Base-by-base conservation (phyloP, 2,888 invertebrate species). In the Mythimna impura region DNA sequence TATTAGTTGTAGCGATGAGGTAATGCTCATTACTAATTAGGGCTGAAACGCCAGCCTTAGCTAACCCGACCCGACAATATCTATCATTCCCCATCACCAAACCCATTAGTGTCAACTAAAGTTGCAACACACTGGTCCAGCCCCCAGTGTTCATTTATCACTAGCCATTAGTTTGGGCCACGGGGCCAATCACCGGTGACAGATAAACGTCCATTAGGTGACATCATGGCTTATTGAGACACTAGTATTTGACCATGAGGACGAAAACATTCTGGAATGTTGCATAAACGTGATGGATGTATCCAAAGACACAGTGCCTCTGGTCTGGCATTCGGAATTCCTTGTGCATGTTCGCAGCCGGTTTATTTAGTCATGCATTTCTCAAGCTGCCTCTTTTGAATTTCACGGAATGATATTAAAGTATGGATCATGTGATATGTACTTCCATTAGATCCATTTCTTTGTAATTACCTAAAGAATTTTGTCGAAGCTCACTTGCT, bases 321-420 rank as follows among this genome's bases (percentile, higher is more conserved):
- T 20, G 20, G 25, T 14, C 34, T 64, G 68, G n/a, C 71, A 57
- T 63, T 63, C 66, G 54, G 66, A 57, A 76, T 80, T 64, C 20
- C 55, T 66, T n/a, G n/a, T 73, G 71, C 71, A 61, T 61, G 71
- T 47, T 40, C 54, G 68, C 47, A 58, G 73, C 79, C 67, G 80
- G 73, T 82, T 69, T 50, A 74, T 74, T 75, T 83, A 72, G 81
- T 76, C 83, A 81, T 80, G 80, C 80, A 80, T 83, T 62, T 67
- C 75, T 83, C 80, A 66, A 66, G 80, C 61, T 70, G 75, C 57
- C 64, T 67, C 55, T 66, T 65, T 63, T 55, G 61, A 79, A 82
- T 82, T 79, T 82, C 78, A 80, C 52, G 79, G 82, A 78, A 65
- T 54, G 7, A 65, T 76, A 76, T 64, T 78, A 64, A 66, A 43